Base-by-base conservation (phyloP, 1,140 invertebrate species). In the Leptinotarsa undecemlineata region DNA sequence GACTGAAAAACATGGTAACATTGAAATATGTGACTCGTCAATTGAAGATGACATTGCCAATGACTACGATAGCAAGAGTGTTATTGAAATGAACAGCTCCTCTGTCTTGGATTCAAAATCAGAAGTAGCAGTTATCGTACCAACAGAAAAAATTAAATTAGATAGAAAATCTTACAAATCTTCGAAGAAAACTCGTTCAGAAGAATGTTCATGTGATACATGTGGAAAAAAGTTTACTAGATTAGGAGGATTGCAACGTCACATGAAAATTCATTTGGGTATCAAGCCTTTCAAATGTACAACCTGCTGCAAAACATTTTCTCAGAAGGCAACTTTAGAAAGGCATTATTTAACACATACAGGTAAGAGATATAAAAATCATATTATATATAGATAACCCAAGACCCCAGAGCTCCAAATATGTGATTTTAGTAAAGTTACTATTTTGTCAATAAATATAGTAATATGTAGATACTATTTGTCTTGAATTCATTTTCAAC, bases 311-410 rank as follows among this genome's bases (percentile, higher is more conserved):
- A 72, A 72, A 47, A 66, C 23, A 17, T 72, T 72, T 64, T 21
- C 62, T 14, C 26, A 64, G 15, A 72, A 72, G 61, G 26, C 61
- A n/a, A 72, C 61, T 2, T 26, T 72, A 26, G 48, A 63, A 47
- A 72, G 61, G n/a, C 95, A 96, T 81, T 90, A 90, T 85, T 82
- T 92, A 17, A 89, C 89, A 21, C 92, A 93, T 72, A 90, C 90
- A 0, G 89, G 92, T 1, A 91, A 92, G 75, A 11, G 21, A 19
- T 62, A 62, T 17, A 19, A 62, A 62, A 11, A 42, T 42, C 0
- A 11, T 11, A 42, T 42, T 42, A 42, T 3, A 42, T 42, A 42
- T 42, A 42, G 33, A 11, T 11, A 42, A 42, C 33, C 6, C 33
- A 42, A 42, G 8, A 42, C 11, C 33, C 8, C 8, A 42, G 33